phyloP scores from a whole-genome alignment of 2,888 invertebrate genomes.

The Trachelus iudaicus region DNA sequence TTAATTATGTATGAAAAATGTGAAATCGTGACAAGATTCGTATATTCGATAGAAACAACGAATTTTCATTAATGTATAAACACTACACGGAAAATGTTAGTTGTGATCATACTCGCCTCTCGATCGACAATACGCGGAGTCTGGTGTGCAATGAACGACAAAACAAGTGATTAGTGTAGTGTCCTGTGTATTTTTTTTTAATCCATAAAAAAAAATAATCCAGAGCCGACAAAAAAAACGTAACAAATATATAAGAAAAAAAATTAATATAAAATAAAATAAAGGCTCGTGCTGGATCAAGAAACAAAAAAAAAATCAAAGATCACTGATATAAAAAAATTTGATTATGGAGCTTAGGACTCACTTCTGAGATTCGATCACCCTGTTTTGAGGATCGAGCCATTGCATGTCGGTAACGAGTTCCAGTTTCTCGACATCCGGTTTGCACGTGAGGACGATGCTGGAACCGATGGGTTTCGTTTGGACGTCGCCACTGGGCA shows the following conservation, averaged over 20 bases:
- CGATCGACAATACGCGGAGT: conserved; percentile 57
- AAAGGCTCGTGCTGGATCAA: background rate
- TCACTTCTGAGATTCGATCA: conserved; percentile 77
- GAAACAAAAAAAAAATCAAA: background rate
- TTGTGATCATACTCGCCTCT: conserved; percentile 61
- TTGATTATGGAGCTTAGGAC: conserved; percentile 50
- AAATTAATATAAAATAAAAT: no score
- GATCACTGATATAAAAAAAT: background rate
- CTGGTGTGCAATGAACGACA: conserved; percentile 57
- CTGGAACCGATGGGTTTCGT: conserved; percentile 81
- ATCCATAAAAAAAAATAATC: background rate
- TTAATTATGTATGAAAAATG: background rate
- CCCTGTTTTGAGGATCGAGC: conserved; percentile 78
- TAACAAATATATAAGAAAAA: background rate
- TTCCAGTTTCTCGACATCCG: conserved; percentile 75
- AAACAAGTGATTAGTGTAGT: background rate
- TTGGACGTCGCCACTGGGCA: conserved; percentile 76
- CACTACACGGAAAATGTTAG: conserved; percentile 17
- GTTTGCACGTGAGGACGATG: conserved; percentile 82
- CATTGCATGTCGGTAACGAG: conserved; percentile 82
- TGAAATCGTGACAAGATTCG: background rate
- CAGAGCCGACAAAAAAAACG: background rate
- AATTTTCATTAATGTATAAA: background rate
- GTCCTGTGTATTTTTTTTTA: background rate
- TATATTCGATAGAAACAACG: background rate